Evolutionary conservation across 2,797 vertebrate genomes (phyloP).

Genomic region (Argyrosomus regius): DNA sequence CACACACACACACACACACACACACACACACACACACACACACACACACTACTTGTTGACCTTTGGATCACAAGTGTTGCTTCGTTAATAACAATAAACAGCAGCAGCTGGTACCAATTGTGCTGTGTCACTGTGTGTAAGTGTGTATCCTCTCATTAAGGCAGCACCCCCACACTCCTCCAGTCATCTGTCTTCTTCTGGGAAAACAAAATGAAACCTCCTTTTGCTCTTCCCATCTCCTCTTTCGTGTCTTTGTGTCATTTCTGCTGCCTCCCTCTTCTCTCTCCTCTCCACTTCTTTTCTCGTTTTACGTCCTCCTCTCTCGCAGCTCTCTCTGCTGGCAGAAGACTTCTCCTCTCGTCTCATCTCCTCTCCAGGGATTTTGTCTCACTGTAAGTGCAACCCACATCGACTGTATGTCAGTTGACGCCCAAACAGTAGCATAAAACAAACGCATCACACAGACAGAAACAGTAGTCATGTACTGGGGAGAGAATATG

Average conservation of each 20-base stretch:
- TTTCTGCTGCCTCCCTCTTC: background rate
- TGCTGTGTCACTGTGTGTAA: conserved; percentile 62
- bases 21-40: conserved; percentile 4
- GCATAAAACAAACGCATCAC: background rate
- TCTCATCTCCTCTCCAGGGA: background rate
- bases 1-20: conserved; percentile 1
- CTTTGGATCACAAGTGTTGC: conserved; percentile 49
- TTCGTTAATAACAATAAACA: conserved; percentile 63
- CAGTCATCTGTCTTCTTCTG: conserved; percentile 46
- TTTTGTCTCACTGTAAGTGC: too few relatives aligned
- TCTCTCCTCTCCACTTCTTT: background rate
- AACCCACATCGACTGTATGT: too few relatives aligned
- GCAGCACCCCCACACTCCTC: conserved; percentile 44
- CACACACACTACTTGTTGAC: conserved; percentile 43
- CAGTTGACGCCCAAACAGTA: too few relatives aligned
- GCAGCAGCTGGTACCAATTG: conserved; percentile 84
- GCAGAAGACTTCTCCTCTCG: background rate
- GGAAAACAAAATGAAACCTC: conserved; percentile 31
- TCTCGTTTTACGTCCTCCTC: background rate
- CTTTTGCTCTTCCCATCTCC: background rate
- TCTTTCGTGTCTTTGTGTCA: background rate
- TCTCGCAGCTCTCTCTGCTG: background rate
- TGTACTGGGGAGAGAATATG: background rate
- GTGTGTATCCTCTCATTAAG: conserved; percentile 38
- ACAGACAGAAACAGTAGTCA: background rate